phyloP scores from a whole-genome alignment of 2,797 vertebrate genomes.

The Neosilurus hyrtlii region DNA sequence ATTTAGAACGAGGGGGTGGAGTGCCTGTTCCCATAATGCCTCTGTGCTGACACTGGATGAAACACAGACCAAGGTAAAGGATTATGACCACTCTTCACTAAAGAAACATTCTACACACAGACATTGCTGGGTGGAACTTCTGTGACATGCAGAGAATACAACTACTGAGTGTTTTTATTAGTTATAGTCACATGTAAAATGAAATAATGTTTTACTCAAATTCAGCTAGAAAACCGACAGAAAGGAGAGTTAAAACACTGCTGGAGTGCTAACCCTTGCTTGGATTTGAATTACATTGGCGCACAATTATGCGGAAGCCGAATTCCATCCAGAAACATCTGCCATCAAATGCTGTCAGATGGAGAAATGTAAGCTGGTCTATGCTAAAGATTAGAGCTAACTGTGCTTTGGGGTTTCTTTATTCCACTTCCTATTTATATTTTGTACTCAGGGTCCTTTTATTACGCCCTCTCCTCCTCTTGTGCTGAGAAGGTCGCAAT shows the following conservation, averaged over 20 bases:
- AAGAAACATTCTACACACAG: conserved; percentile 28
- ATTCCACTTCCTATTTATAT: background rate
- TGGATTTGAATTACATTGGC: conserved; percentile 7
- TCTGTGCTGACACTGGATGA: conserved; percentile 59
- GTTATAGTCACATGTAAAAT: conserved; percentile 51
- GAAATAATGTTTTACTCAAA: conserved; percentile 62
- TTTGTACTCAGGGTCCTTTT: background rate
- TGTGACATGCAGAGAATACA: conserved; percentile 6
- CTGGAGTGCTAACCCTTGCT: conserved; percentile 20
- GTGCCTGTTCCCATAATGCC: conserved; percentile 70
- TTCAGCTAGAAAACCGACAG: conserved; percentile 59
- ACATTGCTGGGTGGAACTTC: conserved; percentile 8
- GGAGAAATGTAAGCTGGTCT: background rate
- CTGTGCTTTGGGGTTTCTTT: background rate
- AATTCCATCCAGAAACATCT: conserved; percentile 11
- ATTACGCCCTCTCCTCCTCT: background rate
- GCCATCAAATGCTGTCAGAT: conserved; percentile 6
- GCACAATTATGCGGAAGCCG: background rate
- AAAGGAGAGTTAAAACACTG: conserved; percentile 46
- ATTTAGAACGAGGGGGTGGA: conserved; percentile 63
- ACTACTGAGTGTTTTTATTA: conserved; percentile 18
- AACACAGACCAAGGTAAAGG: conserved; percentile 42
- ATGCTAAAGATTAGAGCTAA: background rate
- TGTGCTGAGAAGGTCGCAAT: background rate
- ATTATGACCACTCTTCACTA: background rate